These are phyloP conservation scores for zebrafish (Danio rerio) DNA, from an alignment of 2,113 vertebrate genomes.

Conservation along the genomic window GRCz12tu NC_133198.1:25811501-25812000, in stretches of 20 bases:
- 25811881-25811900: conserved; percentile 75
- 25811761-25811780: conserved; percentile 58
- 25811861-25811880: conserved; percentile 72
- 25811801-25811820: conserved; percentile 69
- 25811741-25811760: conserved; percentile 59
- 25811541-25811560: conserved; percentile 30
- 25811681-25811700: conserved; percentile 56
- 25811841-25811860: conserved; percentile 75
- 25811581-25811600: conserved; percentile 19
- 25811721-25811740: conserved; percentile 67
- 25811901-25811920: conserved; percentile 50
- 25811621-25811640: conserved; percentile 9
- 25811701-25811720: conserved; percentile 59
- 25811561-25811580: conserved; percentile 16
- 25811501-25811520: conserved; percentile 74
- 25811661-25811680: conserved; percentile 2
- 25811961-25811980: conserved; percentile 83
- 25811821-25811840: conserved; percentile 68
- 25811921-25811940: conserved; percentile 56
- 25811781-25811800: conserved; percentile 56
- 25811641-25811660: not conserved
- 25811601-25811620: conserved; percentile 56
- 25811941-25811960: conserved; percentile 75
- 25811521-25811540: conserved; percentile 61
- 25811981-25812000: conserved; percentile 50